Evolutionary conservation across 1,140 invertebrate species (phyloP), one percentile per base, ranked within the genome.

Genomic region (Reticulitermes speratus): DNA sequence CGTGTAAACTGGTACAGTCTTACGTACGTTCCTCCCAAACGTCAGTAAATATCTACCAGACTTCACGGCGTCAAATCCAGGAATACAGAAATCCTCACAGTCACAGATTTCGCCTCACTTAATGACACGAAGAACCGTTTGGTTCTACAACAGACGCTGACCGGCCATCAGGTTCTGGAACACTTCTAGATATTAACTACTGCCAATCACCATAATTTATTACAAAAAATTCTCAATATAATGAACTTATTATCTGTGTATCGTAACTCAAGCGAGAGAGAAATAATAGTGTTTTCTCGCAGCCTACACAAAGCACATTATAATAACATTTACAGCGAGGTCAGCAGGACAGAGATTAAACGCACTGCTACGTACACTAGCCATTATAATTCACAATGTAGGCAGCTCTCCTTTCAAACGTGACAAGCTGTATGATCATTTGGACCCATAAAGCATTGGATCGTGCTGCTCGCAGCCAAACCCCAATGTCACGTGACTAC

Each of bases 381-480:
- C 65, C 65, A 75, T 55, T 55, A 21, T 21, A 55, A 21, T 55
- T 55, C 52, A 55, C 14, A 55, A 16, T 30, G 65, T 75, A 30
- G 65, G n/a, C 16, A 75, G 65, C 7, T 25, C 65, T 75, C 25
- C n/a, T 75, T 75, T 30, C n/a, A 75, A 75, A 75, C 65, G 25
- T 75, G 65, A 75, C 65, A 75, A 9, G 65, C 65, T 30, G n/a
- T 75, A 30, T 75, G 65, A 75, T 75, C 65, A 75, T 75, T 75
- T 75, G 65, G 25, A 8, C 8, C 65, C 65, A 75, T 30, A 30
- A 75, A 75, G 65, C 65, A 75, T 75, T 11, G 3, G 6, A 30
- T 25, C 65, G 65, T 75, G 65, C 16, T 25, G 0, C n/a, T 55
- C 52, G 0, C 52, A 55, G 19, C 52, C 52, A 55, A 55, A 55